Conservation (phyloP, 1,140 invertebrate species). For the Lasioglossum albipes region DNA sequence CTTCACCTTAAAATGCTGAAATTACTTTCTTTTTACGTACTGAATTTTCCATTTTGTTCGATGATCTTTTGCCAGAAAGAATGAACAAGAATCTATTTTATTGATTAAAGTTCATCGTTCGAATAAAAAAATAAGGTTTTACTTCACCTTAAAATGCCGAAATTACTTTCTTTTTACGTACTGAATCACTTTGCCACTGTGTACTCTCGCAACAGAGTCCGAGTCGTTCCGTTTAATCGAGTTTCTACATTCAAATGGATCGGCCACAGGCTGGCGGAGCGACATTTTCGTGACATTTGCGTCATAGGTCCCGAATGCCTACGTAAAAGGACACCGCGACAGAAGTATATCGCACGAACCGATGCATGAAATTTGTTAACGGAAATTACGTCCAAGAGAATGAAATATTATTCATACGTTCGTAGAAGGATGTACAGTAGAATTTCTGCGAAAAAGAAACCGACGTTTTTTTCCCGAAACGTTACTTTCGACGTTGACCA, state of each 20-base stretch:
- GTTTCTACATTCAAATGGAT: not conserved
- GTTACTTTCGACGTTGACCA: not conserved
- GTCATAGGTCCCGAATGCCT: not conserved
- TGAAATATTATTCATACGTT: not conserved
- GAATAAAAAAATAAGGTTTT: too few relatives aligned
- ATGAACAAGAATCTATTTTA: too few relatives aligned
- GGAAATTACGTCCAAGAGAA: not conserved
- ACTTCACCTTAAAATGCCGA: too few relatives aligned
- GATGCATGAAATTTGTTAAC: not conserved
- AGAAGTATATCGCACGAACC: not conserved
- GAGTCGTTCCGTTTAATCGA: not conserved
- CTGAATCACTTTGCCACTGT: not conserved
- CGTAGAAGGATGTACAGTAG: not conserved
- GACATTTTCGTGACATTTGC: conserved; percentile 51
- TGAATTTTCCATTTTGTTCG: not conserved
- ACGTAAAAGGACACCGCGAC: not conserved
- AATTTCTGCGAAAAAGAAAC: too few relatives aligned
- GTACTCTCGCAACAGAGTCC: not conserved
- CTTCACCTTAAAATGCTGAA: too few relatives aligned
- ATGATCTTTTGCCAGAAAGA: too few relatives aligned
- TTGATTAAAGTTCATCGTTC: too few relatives aligned
- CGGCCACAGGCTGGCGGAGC: not conserved
- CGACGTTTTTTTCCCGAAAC: not conserved
- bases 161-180: too few relatives aligned
- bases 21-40: too few relatives aligned